Percentiles rank a stretch among this genome's conserved stretches.
Conservation (phyloP, 2,113 vertebrate species). For the Capra hircus region DNA sequence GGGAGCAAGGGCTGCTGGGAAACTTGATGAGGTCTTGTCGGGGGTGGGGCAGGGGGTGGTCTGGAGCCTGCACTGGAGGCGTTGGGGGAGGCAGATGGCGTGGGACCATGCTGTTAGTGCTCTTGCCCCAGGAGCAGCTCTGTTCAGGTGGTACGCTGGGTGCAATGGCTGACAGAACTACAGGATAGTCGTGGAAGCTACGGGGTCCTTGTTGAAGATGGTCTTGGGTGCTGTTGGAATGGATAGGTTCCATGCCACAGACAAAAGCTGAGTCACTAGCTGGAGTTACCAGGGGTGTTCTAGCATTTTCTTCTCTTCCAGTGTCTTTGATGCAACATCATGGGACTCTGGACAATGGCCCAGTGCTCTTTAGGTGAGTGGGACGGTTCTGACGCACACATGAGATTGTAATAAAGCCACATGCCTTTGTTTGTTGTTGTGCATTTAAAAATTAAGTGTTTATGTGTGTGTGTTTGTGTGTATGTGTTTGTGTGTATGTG, state of each 20-base stretch:
- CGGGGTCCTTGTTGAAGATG: background rate
- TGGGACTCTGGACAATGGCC: background rate
- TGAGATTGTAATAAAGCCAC: background rate
- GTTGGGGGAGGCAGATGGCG: background rate
- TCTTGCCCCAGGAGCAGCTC: background rate
- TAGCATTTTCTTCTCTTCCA: background rate
- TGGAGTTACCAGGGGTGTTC: background rate
- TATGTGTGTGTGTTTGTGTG: background rate
- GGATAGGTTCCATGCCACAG: background rate
- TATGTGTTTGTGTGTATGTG: background rate
- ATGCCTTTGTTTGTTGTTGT: background rate
- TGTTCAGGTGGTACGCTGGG: background rate
- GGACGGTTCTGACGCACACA: background rate
- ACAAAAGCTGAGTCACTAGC: background rate
- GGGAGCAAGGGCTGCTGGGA: slow-evolving; percentile 16
- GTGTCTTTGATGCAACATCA: background rate
- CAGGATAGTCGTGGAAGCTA: background rate
- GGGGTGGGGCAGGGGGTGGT: background rate
- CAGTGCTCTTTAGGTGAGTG: background rate
- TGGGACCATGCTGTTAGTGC: background rate
- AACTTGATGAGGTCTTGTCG: background rate
- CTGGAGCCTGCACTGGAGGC: background rate
- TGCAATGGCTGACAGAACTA: background rate
- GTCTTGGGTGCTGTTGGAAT: background rate
- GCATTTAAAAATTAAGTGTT: background rate